A percentile compares a stretch with the other conserved stretches of the same genome.
Evolutionary conservation across 2,888 invertebrate species (phyloP).

Genomic region (Opisthograptis luteolata): DNA sequence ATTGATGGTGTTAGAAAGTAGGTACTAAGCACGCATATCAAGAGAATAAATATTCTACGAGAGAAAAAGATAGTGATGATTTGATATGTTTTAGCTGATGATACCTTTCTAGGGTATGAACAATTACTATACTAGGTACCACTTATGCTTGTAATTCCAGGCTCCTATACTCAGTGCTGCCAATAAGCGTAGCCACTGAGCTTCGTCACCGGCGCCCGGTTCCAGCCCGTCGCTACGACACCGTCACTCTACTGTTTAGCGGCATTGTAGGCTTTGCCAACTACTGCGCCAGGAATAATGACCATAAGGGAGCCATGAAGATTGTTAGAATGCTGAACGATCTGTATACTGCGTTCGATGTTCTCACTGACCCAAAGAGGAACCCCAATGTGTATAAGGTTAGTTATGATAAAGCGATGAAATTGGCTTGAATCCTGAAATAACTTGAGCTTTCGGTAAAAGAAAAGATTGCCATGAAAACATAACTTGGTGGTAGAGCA

Average conservation of each 20-base stretch:
- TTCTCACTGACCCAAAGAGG: constrained; percentile 94
- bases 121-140: too few species aligned
- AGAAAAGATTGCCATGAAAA: not conserved
- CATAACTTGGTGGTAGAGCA: too few species aligned
- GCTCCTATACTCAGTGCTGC: constrained; percentile 96
- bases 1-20: too few species aligned
- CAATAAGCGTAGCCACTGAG: constrained; percentile 97
- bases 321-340: constrained; percentile 97
- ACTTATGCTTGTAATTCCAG: constrained; percentile 78
- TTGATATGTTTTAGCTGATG: too few species aligned
- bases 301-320: constrained; percentile 97
- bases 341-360: constrained; percentile 97
- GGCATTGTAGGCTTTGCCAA: constrained; percentile 95
- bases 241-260: constrained; percentile 96
- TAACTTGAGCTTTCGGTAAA: too few species aligned
- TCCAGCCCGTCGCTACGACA: constrained; percentile 93
- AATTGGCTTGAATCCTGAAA: too few species aligned
- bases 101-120: too few species aligned
- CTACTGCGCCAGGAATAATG: constrained; percentile 95
- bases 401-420: too few species aligned
- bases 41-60: too few species aligned
- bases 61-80: too few species aligned
- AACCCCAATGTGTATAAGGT: constrained; percentile 98
- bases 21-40: too few species aligned
- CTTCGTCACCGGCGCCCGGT: constrained; percentile 96